Base-by-base conservation (phyloP, 2,888 invertebrate genomes). In the Danaus chrysippus region DNA sequence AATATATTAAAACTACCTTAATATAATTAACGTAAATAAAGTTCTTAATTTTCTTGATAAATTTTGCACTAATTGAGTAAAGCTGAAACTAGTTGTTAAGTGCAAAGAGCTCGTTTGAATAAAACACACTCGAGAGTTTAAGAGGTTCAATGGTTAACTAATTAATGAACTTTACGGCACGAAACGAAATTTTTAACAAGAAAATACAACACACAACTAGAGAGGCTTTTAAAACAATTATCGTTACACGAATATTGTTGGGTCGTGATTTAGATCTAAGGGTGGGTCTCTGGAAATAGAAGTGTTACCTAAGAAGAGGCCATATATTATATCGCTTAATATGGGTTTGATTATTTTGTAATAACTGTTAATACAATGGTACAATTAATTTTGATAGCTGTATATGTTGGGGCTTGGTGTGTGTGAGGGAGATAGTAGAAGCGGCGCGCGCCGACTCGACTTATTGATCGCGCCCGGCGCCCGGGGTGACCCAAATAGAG, bases 401-500 rank as follows among this genome's bases (percentile, higher is more conserved):
- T 86, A 83, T 80, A 83, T 81, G 85, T 86, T 84, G 85, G 83
- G 78, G 76, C 86, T 87, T 84, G 88, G 83, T 90, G 88, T 87
- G 81, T 78, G 84, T 67, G 68, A 77, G 81, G 70, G 84, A 70
- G 82, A 80, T 87, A 83, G 66, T 72, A 81, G 65, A 75, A 75
- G 68, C 85, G 83, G 88, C 90, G 91, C 91, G 90, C 90, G 89
- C 88, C 84, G 87, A 68, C 78, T 76, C 78, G 71, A 71, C 79
- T 49, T 91, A 91, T 91, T 84, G 91, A 91, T 91, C 89, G 90
- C 67, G 84, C 84, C 80, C 87, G 89, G 87, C 89, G 91, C 91
- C 91, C 91, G 83, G 91, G 91, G 88, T 91, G 91, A 91, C 91
- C 91, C 91, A 91, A 89, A 91, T 91, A 90, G 87, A 89, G 86